Evolutionary conservation across 2,113 vertebrate genomes (phyloP).

Genomic region (Pimephales promelas): DNA sequence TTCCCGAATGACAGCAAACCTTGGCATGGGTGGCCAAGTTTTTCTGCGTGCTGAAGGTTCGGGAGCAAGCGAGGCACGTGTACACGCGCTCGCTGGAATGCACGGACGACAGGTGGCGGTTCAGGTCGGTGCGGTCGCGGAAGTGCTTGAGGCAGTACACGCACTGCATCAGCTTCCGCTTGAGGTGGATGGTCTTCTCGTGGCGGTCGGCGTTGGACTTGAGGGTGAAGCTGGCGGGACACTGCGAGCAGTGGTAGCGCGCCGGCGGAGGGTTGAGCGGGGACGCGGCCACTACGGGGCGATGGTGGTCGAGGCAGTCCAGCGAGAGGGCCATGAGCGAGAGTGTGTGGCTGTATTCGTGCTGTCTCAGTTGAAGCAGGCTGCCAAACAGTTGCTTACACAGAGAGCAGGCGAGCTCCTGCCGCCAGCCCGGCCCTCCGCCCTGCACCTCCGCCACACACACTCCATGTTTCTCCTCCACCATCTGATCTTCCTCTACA

Average conservation of each 20-base stretch:
- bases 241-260: constrained; percentile 81
- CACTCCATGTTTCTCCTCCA: constrained; percentile 63
- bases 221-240: constrained; percentile 80
- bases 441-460: constrained; percentile 61
- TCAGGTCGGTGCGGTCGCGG: constrained; percentile 80
- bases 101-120: constrained; percentile 73
- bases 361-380: constrained; percentile 77
- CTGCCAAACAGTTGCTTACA: constrained; percentile 78
- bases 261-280: constrained; percentile 54
- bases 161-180: constrained; percentile 82
- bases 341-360: constrained; percentile 73
- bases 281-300: constrained; percentile 46
- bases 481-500: constrained; percentile 68
- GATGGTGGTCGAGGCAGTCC: constrained; percentile 63
- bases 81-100: constrained; percentile 72
- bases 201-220: constrained; percentile 83
- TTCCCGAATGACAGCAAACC: constrained; percentile 72
- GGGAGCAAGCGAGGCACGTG: constrained; percentile 73
- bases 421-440: constrained; percentile 65
- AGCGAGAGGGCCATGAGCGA: constrained; percentile 73
- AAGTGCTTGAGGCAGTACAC: constrained; percentile 74
- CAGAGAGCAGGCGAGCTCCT: constrained; percentile 78
- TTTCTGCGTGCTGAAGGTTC: constrained; percentile 79
- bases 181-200: constrained; percentile 80
- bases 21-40: constrained; percentile 78